Conservation (phyloP, 92 coral and sea anemone genomes). For the Umimayanthus chanpuru region DNA sequence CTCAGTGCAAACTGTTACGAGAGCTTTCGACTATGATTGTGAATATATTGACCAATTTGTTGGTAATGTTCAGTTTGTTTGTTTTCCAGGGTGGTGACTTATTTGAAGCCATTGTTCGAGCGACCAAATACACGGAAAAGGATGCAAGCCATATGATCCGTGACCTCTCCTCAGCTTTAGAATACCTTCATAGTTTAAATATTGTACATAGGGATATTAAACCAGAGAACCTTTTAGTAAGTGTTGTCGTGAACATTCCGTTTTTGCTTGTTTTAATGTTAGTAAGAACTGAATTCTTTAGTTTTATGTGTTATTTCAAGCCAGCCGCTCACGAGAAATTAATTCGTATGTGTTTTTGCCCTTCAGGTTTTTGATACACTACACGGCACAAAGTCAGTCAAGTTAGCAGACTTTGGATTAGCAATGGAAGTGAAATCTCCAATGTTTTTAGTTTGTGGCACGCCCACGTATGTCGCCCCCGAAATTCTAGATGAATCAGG, state of each 20-base stretch:
- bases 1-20: too few relatives aligned
- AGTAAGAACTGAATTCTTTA: background rate
- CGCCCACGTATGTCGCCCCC: conserved; percentile 91
- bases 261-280: background rate
- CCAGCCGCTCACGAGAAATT: background rate
- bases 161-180: conserved; percentile 91
- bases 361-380: conserved; percentile 75
- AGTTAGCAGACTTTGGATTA: conserved; percentile 91
- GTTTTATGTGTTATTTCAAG: background rate
- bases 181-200: conserved; percentile 79
- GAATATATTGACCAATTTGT: background rate
- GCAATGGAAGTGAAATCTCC: conserved; percentile 84
- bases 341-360: background rate
- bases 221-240: conserved; percentile 96
- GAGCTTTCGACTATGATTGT: too few relatives aligned
- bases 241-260: conserved; percentile 25
- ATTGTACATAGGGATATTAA: conserved; percentile 98
- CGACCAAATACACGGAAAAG: conserved; percentile 93
- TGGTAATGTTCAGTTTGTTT: background rate
- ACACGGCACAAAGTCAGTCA: conserved; percentile 72
- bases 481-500: conserved; percentile 91
- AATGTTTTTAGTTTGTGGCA: conserved; percentile 88
- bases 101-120: conserved; percentile 95
- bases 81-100: conserved; percentile 89
- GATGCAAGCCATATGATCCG: conserved; percentile 98